phyloP scores from a whole-genome alignment of 2,888 invertebrate genomes.

The Calameuta pallipes region DNA sequence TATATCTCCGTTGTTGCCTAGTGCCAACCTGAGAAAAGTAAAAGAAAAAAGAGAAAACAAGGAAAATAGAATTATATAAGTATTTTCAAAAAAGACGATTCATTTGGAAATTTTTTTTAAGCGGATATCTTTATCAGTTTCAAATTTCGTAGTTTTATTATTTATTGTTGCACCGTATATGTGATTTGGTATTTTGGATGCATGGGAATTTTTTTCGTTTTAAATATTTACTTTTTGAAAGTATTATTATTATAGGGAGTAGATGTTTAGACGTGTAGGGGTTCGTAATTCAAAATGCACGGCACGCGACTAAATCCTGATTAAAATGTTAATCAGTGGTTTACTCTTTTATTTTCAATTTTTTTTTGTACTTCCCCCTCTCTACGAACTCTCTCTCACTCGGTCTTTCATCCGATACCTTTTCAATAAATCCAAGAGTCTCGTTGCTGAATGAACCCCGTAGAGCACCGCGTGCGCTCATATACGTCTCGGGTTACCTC shows the following conservation, averaged over 20 bases:
- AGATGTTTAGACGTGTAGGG: background rate
- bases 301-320: slow-evolving; percentile 60
- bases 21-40: slow-evolving; percentile 7
- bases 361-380: background rate
- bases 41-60: background rate
- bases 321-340: slow-evolving; percentile 62
- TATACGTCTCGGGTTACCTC: slow-evolving; percentile 64
- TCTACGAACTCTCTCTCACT: slow-evolving; percentile 11
- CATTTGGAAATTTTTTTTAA: background rate
- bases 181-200: background rate
- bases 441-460: slow-evolving; percentile 51
- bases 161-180: background rate
- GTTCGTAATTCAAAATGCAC: slow-evolving; percentile 17
- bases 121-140: background rate
- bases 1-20: slow-evolving; percentile 2
- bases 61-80: background rate
- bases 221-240: background rate
- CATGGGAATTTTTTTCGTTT: background rate
- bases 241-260: background rate
- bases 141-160: background rate
- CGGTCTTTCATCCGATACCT: slow-evolving; percentile 55
- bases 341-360: slow-evolving; percentile 30
- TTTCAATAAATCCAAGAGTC: slow-evolving; percentile 59
- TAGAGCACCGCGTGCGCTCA: slow-evolving; percentile 53
- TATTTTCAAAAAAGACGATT: background rate